Base-by-base conservation (phyloP, 30 jellyfish, hydroid and myxozoan species). In the Mastigias papua region DNA sequence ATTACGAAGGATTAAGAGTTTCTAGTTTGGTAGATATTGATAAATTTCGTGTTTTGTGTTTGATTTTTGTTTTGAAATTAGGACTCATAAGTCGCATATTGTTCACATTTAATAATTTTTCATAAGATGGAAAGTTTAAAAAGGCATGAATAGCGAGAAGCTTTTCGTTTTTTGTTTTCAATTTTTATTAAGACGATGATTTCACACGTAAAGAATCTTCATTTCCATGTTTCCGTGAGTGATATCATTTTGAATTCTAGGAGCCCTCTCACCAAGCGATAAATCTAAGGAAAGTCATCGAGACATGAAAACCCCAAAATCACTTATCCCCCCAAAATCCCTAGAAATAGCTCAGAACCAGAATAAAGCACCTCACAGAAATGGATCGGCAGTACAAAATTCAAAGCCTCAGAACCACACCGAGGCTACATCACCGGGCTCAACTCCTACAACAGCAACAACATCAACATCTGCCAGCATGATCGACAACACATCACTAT, bases 381-480 rank as follows among this genome's bases (percentile, higher is more conserved):
- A 34, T 19, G 67, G 37, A 9, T 23, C 35, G 21, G 74, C 74
- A 42, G 35, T 63, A 25, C 74, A 25, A 7, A 63, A 63, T 63
- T 37, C 0, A 0, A 63, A 63, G 74, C 74, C 42, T 20, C 74
- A 27, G 46, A 8, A n/a, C 23, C 74, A 63, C 23, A 5, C 2
- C 37, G 74, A 63, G 42, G 23, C 46, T 63, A 22, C 70, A 28
- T 64, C 81, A 32, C 66, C 62, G 9, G 69, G 25, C 64, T 64
- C 97, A 66, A 80, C 97, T n/a, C 86, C 97, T 5, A 82, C 79
- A 42, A 49, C 87, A 11, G 74, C 89, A 51, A 82, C 90, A 71
- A 66, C 93, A 69, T 29, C 97, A 30, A 61, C 87, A 32, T 66
- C 91, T 29, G 34, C 66, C 71, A 69, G 82, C 30, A 27, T 60